Evolutionary conservation across 2,113 vertebrate genomes (phyloP).

Genomic region (Pipra filicauda): DNA sequence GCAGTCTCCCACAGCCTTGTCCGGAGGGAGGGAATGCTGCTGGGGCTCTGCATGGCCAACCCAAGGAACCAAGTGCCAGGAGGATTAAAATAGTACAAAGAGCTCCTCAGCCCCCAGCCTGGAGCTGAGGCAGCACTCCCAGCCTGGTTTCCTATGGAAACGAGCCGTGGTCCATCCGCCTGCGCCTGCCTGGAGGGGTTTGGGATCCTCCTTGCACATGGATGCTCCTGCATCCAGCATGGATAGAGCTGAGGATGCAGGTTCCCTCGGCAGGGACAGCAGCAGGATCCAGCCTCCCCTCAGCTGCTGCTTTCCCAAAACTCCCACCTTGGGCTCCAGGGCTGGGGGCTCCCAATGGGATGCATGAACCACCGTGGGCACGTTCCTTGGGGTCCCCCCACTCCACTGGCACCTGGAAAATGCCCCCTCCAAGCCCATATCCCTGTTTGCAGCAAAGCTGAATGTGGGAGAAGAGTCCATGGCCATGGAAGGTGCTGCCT

Average conservation of each 20-base stretch:
- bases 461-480: rapidly evolving
- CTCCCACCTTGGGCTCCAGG: rapidly evolving
- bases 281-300: not conserved
- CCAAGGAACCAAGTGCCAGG: not conserved
- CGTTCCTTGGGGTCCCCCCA: rapidly evolving
- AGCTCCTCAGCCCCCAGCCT: not conserved
- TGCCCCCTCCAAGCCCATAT: rapidly evolving
- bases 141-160: conserved; percentile 58
- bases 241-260: not conserved
- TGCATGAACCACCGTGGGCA: rapidly evolving
- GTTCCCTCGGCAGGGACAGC: rapidly evolving
- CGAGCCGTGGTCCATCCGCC: not conserved
- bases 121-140: not conserved
- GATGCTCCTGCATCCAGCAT: not conserved
- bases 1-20: rapidly evolving
- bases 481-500: not conserved
- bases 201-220: rapidly evolving
- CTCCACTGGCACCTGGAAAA: rapidly evolving
- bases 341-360: not conserved
- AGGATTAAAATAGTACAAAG: not conserved
- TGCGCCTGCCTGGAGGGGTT: not conserved
- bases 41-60: rapidly evolving
- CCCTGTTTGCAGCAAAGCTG: not conserved
- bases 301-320: not conserved
- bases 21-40: rapidly evolving